These are phyloP conservation scores for Pachydiplax longipennis DNA, from an alignment of 2,888 invertebrate species.

Conservation along the genomic window DNA sequence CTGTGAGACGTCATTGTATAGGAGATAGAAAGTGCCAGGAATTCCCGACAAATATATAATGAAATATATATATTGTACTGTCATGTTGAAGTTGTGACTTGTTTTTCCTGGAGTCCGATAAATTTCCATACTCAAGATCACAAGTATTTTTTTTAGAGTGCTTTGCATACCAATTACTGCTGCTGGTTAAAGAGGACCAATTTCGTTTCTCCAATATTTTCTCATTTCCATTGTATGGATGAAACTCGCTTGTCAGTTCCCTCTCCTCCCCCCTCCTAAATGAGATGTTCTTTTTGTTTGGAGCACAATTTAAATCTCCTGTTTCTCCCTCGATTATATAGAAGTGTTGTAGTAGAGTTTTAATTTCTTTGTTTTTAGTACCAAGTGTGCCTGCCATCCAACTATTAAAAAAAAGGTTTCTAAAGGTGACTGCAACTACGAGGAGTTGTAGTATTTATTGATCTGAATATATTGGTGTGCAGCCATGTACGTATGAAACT, in stretches of 20 bases:
- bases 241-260: neutral
- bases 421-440: neutral
- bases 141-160: neutral
- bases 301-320: neutral
- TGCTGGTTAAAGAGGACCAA: neutral
- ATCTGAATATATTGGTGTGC: neutral
- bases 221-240: neutral
- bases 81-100: neutral
- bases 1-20: neutral
- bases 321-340: too few species aligned
- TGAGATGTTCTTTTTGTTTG: neutral
- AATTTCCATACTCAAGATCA: neutral
- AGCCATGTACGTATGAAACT: neutral
- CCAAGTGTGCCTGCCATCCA: conserved; percentile 21
- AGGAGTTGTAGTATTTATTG: neutral
- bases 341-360: neutral
- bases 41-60: neutral
- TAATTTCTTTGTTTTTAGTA: neutral
- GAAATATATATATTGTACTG: neutral
- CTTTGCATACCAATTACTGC: neutral
- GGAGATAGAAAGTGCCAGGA: neutral
- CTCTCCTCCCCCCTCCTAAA: neutral
- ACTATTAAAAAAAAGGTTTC: conserved; percentile 4
- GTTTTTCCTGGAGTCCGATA: neutral
- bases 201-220: neutral